phyloP scores from a whole-genome alignment of 1,140 invertebrate species.

The Zelostemma sp. region DNA sequence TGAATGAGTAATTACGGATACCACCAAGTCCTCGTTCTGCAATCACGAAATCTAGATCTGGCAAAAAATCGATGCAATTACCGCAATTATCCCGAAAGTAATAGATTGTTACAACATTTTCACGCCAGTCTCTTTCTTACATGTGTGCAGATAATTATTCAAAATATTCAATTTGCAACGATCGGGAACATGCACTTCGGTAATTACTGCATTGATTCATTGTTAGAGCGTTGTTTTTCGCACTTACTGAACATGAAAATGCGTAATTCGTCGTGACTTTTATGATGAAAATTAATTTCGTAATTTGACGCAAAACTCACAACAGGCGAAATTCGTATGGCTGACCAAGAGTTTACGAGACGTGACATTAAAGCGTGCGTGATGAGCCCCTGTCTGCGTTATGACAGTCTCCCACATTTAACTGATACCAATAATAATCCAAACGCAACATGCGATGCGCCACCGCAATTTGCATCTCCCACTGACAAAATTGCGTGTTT shows the following conservation, averaged over 20 bases:
- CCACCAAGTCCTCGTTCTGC: slow-evolving; percentile 6
- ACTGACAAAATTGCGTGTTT: neutral
- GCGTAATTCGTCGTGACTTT: too few species aligned
- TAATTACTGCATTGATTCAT: too few species aligned
- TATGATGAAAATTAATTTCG: too few species aligned
- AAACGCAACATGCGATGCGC: neutral
- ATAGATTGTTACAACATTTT: slow-evolving; percentile 14
- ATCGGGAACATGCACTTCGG: too few species aligned
- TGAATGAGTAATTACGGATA: slow-evolving; percentile 29
- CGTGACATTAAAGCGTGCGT: neutral
- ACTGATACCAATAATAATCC: slow-evolving; percentile 1
- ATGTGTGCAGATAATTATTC: neutral
- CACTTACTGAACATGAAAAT: too few species aligned
- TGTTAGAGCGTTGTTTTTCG: too few species aligned
- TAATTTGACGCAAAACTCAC: too few species aligned
- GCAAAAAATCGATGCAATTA: slow-evolving; percentile 15
- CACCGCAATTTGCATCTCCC: slow-evolving; percentile 2
- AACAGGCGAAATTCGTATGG: neutral
- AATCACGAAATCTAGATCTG: slow-evolving; percentile 18
- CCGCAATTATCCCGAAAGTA: neutral
- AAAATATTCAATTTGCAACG: too few species aligned
- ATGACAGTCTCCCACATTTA: neutral
- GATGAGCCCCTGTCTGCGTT: neutral
- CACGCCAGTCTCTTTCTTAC: neutral
- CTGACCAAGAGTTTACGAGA: neutral